These are phyloP conservation scores for Chloroceryle inda DNA, from an alignment of 2,797 vertebrate species.

Conservation along the genomic window DNA sequence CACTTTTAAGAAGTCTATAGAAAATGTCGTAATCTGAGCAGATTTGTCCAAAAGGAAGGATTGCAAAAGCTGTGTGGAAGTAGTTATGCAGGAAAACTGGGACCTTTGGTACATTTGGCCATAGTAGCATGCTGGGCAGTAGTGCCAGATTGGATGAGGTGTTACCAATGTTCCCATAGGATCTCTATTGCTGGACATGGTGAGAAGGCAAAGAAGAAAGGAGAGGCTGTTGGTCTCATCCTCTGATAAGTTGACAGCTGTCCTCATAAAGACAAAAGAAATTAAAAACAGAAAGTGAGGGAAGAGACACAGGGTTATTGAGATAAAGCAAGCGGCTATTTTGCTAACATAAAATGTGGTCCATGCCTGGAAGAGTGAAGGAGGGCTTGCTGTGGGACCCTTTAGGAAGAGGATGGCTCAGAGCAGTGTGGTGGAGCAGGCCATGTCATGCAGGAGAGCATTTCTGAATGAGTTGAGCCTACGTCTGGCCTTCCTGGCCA, in stretches of 20 bases:
- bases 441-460: fast-evolving
- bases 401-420: neutral
- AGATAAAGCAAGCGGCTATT: neutral
- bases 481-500: neutral
- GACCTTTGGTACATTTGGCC: neutral
- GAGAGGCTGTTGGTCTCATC: neutral
- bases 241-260: neutral
- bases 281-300: too few species aligned
- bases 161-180: neutral
- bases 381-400: neutral
- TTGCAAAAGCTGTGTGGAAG: neutral
- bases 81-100: neutral
- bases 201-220: neutral
- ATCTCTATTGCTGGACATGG: neutral
- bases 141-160: neutral
- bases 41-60: neutral
- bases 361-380: neutral
- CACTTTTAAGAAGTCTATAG: neutral
- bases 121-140: neutral
- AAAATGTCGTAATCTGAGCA: neutral
- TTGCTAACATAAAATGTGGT: neutral
- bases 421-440: neutral
- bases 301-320: neutral
- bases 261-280: neutral
- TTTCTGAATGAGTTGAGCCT: neutral